Conservation (phyloP, 2,797 vertebrate genomes). For the Numenius phaeopus region DNA sequence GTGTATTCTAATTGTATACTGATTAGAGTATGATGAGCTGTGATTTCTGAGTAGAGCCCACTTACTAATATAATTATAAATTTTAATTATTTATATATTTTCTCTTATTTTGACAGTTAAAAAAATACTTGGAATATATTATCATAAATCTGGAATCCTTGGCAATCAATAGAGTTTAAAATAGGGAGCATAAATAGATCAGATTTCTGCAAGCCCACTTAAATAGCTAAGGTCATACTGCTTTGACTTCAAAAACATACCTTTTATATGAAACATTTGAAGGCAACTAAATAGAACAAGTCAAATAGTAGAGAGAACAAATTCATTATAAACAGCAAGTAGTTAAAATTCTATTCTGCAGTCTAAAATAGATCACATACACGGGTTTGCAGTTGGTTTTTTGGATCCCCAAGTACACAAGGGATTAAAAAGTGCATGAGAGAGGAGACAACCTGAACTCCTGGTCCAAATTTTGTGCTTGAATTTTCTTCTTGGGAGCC, state of each 20-base stretch:
- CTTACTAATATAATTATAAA: background rate
- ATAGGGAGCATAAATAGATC: background rate
- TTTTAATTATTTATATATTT: background rate
- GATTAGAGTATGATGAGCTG: background rate
- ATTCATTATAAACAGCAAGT: background rate
- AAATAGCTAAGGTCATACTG: background rate
- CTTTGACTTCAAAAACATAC: background rate
- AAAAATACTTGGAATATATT: background rate
- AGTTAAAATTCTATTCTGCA: background rate
- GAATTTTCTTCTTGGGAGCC: background rate
- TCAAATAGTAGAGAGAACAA: background rate
- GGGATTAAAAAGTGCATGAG: background rate
- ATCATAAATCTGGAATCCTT: background rate
- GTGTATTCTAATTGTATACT: background rate
- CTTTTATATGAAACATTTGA: background rate
- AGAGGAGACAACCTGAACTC: background rate
- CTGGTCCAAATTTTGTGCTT: background rate
- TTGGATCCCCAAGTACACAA: background rate
- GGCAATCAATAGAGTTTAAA: background rate
- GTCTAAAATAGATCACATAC: background rate
- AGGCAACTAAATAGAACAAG: background rate
- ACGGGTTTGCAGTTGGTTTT: accelerated
- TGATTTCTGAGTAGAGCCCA: background rate
- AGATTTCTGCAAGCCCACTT: background rate
- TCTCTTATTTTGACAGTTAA: background rate